Evolutionary conservation across 2,797 vertebrate genomes (phyloP).

Genomic region (Lagorchestes hirsutus): DNA sequence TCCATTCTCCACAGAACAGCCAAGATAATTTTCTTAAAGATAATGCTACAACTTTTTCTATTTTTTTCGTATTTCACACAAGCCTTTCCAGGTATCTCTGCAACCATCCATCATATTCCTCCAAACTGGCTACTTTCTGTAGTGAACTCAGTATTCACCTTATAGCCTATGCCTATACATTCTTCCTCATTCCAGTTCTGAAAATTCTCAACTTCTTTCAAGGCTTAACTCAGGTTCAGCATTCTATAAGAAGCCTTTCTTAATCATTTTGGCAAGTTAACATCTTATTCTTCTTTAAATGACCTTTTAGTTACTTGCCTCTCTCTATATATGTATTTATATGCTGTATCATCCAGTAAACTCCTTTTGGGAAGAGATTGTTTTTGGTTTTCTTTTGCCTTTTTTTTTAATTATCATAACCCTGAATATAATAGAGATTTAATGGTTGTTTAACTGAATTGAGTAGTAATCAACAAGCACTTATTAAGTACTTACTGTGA

Average conservation of each 20-base stretch:
- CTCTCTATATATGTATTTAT: background rate
- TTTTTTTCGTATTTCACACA: background rate
- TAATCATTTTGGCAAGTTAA: background rate
- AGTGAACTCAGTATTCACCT: background rate
- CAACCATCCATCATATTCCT: background rate
- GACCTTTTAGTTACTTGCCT: background rate
- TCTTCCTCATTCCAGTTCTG: background rate
- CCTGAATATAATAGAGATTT: background rate
- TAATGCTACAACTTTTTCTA: background rate
- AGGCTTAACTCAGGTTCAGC: background rate
- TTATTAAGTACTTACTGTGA: background rate
- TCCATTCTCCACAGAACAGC: background rate
- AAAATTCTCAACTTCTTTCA: background rate
- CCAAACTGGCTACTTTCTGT: background rate
- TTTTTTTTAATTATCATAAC: background rate
- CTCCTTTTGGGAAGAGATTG: background rate
- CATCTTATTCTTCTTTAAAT: background rate
- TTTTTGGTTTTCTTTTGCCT: background rate
- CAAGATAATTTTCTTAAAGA: background rate
- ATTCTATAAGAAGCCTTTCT: background rate
- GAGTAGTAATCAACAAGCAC: background rate
- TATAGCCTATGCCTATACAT: background rate
- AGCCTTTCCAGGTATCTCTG: background rate
- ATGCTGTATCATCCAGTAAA: background rate
- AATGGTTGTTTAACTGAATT: background rate